Base-by-base conservation (phyloP, 2,113 vertebrate species). In the Oreochromis spilurus region DNA sequence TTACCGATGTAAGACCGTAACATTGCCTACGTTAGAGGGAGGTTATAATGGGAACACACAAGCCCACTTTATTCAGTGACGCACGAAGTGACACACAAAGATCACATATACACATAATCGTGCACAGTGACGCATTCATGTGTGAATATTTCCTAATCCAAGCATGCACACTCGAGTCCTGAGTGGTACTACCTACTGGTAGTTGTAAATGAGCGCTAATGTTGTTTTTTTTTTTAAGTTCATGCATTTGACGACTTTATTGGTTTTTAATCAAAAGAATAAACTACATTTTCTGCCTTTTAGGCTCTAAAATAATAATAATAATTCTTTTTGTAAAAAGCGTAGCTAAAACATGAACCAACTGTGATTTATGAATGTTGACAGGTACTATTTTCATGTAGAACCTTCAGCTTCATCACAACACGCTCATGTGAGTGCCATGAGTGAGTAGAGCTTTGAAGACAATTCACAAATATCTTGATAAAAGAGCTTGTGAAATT, bases 31-130 rank as follows among this genome's bases (percentile, higher is more conserved):
- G 4, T 77, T 77, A 31, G 43, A 77, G 26, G 43, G 9, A 77
- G 45, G 10, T 11, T 29, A 24, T 57, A 48, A 36, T n/a, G 45
- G 57, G 53, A 82, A 87, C 65, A 53, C 62, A 45, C 89, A 86
- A 24, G 14, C 21, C 4, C 6, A 6, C 29, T 67, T 53, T 34
- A 16, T 83, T 38, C 72, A 60, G 14, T 82, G 86, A 88, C 89
- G 78, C 88, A 90, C 43, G 7, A 45, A 10, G 31, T 12, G 16
- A 48, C 82, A 53, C 79, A 54, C 83, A 77, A 21, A 38, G 50
- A 90, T 87, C 78, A 54, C 88, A 83, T 55, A 43, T 45, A 72
- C 82, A 79, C 67, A 79, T 80, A 84, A 89, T 87, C 52, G 5
- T 84, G 80, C 3, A 34, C 83, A 79, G 9, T 86, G 79, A 84